Conservation (phyloP, 1,140 invertebrate genomes). For the Aphidius ervi region DNA sequence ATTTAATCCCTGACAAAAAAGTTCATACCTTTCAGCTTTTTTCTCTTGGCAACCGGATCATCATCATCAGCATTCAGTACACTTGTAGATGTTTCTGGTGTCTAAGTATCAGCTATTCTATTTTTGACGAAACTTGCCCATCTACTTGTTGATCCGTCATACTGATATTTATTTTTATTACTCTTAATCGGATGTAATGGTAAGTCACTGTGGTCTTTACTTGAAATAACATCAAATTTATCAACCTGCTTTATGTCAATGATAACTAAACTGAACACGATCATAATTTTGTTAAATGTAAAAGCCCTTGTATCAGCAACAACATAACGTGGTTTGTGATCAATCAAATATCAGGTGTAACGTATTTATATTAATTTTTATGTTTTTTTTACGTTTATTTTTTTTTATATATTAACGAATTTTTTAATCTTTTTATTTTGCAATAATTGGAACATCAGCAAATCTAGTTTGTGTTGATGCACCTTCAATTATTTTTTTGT, state of each 20-base stretch:
- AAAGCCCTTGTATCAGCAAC: background rate
- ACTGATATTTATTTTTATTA: no score
- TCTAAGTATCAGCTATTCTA: slow-evolving; percentile 22
- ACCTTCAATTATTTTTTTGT: slow-evolving; percentile 20
- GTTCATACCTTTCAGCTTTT: no score
- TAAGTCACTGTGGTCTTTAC: no score
- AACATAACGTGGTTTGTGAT: slow-evolving; percentile 29
- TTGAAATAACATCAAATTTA: no score
- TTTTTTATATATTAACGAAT: slow-evolving; percentile 12
- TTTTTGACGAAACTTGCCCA: slow-evolving; percentile 24
- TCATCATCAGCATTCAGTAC: no score
- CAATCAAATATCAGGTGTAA: slow-evolving; percentile 31
- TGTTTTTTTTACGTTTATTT: no score
- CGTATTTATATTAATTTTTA: no score
- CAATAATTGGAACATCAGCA: slow-evolving; percentile 24
- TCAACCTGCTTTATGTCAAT: no score
- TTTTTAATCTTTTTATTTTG: slow-evolving; percentile 19
- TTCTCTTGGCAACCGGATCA: no score
- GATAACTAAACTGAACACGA: background rate
- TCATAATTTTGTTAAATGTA: background rate
- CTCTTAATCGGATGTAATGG: no score
- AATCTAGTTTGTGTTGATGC: slow-evolving; percentile 29
- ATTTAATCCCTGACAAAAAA: no score
- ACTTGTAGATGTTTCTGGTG: slow-evolving; percentile 5
- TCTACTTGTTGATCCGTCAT: slow-evolving; percentile 19